Evolutionary conservation across 2,797 vertebrate genomes (phyloP).

Genomic region (Megalops cyprinoides): DNA sequence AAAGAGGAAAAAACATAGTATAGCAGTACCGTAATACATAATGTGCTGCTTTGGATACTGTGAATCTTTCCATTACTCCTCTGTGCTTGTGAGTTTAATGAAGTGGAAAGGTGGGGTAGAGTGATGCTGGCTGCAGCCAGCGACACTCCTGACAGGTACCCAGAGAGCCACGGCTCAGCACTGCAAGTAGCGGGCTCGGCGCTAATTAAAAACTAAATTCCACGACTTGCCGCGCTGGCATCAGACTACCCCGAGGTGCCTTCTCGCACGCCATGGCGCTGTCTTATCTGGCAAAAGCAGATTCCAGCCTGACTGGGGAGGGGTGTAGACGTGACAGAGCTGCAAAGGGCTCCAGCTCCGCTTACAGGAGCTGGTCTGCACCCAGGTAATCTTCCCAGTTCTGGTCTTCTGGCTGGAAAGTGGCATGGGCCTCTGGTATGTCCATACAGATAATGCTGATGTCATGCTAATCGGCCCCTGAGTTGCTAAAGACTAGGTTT

Average conservation of each 20-base stretch:
- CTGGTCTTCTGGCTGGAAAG: conserved; percentile 6
- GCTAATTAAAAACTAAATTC: conserved; percentile 81
- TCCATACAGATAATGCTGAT: neutral
- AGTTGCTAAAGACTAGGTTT: too few species aligned
- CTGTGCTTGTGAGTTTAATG: conserved; percentile 65
- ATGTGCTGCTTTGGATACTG: conserved; percentile 55
- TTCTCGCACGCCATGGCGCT: conserved; percentile 69
- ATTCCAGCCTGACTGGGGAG: conserved; percentile 64
- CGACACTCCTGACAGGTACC: conserved; percentile 28
- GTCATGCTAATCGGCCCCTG: neutral
- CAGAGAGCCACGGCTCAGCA: conserved; percentile 12
- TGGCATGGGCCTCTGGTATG: conserved; percentile 4
- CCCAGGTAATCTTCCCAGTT: conserved; percentile 7
- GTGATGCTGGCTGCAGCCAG: conserved; percentile 23
- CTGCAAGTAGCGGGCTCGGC: conserved; percentile 23
- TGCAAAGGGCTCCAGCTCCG: conserved; percentile 23
- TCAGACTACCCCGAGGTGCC: conserved; percentile 67
- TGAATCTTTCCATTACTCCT: conserved; percentile 46
- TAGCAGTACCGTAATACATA: conserved; percentile 41
- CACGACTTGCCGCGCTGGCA: conserved; percentile 66
- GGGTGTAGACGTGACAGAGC: conserved; percentile 34
- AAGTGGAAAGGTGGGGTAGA: conserved; percentile 45
- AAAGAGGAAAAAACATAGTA: neutral
- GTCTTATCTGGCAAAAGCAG: conserved; percentile 76
- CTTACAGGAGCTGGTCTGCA: neutral